Conservation (phyloP, 2,888 invertebrate genomes). For the Bruchidius siliquastri region DNA sequence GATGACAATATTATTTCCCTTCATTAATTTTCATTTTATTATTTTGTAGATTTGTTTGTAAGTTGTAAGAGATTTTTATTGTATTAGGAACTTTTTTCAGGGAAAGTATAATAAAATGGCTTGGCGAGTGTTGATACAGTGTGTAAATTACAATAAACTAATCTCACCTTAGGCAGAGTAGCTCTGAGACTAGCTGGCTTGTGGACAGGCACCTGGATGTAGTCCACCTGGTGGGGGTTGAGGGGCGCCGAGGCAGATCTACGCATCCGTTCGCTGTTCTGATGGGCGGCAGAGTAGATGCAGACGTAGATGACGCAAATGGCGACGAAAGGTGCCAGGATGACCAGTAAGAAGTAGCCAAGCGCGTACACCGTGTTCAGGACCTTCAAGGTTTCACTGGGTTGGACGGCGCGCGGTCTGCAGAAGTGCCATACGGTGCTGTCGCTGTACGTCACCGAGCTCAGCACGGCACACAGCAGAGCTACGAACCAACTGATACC, state of each 20-base stretch:
- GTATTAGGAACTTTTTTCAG: too few species aligned
- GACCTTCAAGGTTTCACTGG: constrained; percentile 26
- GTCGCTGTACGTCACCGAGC: constrained; percentile 48
- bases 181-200: constrained; percentile 42
- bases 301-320: constrained; percentile 71
- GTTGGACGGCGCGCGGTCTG: constrained; percentile 17
- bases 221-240: constrained; percentile 47
- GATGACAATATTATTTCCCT: too few species aligned
- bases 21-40: too few species aligned
- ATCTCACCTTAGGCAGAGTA: constrained; percentile 30
- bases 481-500: constrained; percentile 50
- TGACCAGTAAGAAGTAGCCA: constrained; percentile 48
- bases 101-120: too few species aligned
- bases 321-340: constrained; percentile 54
- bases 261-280: constrained; percentile 61
- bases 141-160: too few species aligned
- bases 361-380: constrained; percentile 49
- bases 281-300: constrained; percentile 71
- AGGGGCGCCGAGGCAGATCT: constrained; percentile 48
- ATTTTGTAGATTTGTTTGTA: too few species aligned
- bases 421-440: constrained; percentile 49
- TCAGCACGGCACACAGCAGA: constrained; percentile 44
- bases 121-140: too few species aligned
- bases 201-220: constrained; percentile 44
- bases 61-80: too few species aligned